phyloP scores from a whole-genome alignment of 1,140 invertebrate species.

The Hycleus phaleratus region DNA sequence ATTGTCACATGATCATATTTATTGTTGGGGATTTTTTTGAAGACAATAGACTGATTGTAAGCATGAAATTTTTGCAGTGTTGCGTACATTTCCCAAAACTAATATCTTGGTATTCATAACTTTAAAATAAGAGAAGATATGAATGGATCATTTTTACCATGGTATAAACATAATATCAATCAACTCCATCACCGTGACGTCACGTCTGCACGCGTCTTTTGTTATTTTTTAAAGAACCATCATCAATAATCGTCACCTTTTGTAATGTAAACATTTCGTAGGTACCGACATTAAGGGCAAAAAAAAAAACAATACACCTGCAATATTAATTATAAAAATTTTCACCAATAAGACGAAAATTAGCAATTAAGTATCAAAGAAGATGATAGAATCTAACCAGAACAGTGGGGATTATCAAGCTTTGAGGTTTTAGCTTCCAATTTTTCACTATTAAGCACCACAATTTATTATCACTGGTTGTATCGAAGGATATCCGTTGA shows the following conservation, averaged over 20 bases:
- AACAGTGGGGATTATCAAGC: neutral
- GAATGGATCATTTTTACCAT: slow-evolving; percentile 14
- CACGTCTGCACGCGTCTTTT: slow-evolving; percentile 12
- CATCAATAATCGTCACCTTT: slow-evolving; percentile 3
- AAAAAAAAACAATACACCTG: neutral
- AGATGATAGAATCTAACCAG: neutral
- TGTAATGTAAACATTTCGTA: slow-evolving; percentile 7
- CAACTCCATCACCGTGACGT: slow-evolving; percentile 15
- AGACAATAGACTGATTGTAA: slow-evolving; percentile 7
- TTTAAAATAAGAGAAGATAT: slow-evolving; percentile 7
- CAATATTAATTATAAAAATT: neutral
- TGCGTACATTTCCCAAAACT: slow-evolving; percentile 22
- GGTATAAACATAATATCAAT: slow-evolving; percentile 9
- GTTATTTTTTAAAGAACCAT: slow-evolving; percentile 4
- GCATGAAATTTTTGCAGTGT: slow-evolving; percentile 22
- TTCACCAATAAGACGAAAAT: too few species aligned
- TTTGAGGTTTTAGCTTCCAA: slow-evolving; percentile 5
- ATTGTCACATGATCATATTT: too few species aligned
- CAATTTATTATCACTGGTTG: neutral
- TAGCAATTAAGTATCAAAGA: neutral
- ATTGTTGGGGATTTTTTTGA: neutral
- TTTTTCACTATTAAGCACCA: slow-evolving; percentile 6
- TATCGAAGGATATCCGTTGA: slow-evolving; percentile 13
- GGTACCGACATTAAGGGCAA: too few species aligned
- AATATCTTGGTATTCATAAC: slow-evolving; percentile 14